Percentiles rank a stretch among this genome's conserved stretches.
Conservation (phyloP, 2,113 vertebrate genomes). For the Sula dactylatra region DNA sequence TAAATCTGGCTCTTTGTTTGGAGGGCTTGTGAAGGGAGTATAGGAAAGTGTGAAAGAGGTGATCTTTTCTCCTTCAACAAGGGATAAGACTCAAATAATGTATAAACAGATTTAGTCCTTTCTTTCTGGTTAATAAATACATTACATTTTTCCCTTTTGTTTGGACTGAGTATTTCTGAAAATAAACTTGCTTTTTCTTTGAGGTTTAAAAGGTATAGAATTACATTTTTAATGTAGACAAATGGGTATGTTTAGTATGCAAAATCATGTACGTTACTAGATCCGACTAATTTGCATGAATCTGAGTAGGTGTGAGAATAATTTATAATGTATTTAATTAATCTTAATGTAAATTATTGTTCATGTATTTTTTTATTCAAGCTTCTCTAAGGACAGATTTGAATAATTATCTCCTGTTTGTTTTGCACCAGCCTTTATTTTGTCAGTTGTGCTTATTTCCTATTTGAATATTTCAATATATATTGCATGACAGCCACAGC, state of each 20-base stretch:
- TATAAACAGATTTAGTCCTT: not conserved
- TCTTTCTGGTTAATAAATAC: not conserved
- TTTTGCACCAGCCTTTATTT: not conserved
- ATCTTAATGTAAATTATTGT: not conserved
- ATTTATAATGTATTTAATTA: not conserved
- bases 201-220: not conserved
- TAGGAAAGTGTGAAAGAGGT: not conserved
- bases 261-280: not conserved
- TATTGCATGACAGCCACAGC: not conserved
- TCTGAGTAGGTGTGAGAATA: not conserved
- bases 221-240: not conserved
- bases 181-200: not conserved
- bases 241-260: not conserved
- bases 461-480: not conserved
- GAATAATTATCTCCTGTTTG: not conserved
- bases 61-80: not conserved
- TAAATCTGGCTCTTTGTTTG: not conserved
- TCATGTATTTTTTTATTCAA: not conserved
- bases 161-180: not conserved
- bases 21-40: not conserved
- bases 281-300: not conserved
- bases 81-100: not conserved
- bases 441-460: not conserved
- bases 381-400: not conserved
- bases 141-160: not conserved